A percentile compares a stretch with the other conserved stretches of the same genome.
These are phyloP conservation scores for Atethmia centrago DNA, from an alignment of 2,888 invertebrate species.

Conservation along the genomic window DNA sequence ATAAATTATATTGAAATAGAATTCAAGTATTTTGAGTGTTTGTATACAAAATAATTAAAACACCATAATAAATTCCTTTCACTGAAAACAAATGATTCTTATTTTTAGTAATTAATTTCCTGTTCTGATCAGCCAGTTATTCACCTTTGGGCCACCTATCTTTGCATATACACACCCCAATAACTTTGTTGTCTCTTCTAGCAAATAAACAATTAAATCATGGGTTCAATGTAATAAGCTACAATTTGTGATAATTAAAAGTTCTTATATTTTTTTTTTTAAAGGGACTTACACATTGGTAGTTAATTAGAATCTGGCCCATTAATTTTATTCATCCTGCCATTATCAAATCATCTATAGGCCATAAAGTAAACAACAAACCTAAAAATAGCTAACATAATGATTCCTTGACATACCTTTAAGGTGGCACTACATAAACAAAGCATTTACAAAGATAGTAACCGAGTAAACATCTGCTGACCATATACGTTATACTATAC, in stretches of 20 bases:
- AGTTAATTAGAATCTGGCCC: not conserved
- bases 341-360: not conserved
- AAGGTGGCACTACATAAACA: constrained; percentile 21
- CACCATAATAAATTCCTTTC: not conserved
- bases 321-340: not conserved
- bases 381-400: constrained; percentile 14
- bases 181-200: not conserved
- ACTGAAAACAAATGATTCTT: not conserved
- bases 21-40: not conserved
- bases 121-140: not conserved
- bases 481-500: constrained; percentile 22
- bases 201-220: not conserved
- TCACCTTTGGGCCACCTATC: not conserved
- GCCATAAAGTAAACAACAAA: constrained; percentile 7
- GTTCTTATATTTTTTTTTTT: not conserved
- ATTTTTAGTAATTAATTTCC: not conserved
- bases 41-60: not conserved
- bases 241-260: not conserved
- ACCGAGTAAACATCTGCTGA: constrained; percentile 33
- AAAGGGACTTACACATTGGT: not conserved
- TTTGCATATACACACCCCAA: not conserved
- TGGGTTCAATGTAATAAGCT: not conserved
- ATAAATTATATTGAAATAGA: not conserved
- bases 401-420: constrained; percentile 7
- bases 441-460: constrained; percentile 21